A percentile compares a stretch with the other conserved stretches of the same genome.
Evolutionary conservation across 2,797 vertebrate genomes (phyloP).

Genomic region (Thamnophis elegans): DNA sequence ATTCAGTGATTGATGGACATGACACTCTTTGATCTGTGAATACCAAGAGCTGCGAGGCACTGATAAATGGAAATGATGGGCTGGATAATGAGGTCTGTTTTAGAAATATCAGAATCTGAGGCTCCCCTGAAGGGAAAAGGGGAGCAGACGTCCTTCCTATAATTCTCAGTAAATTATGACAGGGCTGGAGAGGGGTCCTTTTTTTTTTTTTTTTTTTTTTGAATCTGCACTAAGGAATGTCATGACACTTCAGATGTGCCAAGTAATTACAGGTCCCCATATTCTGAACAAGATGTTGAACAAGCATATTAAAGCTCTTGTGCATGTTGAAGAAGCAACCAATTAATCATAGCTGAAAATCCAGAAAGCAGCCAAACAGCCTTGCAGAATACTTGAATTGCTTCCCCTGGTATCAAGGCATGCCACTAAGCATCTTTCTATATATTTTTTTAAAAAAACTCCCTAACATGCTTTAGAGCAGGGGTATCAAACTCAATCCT

Average conservation of each 20-base stretch:
- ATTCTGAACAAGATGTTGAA: constrained; percentile 3
- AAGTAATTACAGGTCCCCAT: constrained; percentile 13
- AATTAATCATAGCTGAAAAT: constrained; percentile 9
- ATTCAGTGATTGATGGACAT: constrained; percentile 59
- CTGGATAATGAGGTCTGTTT: constrained; percentile 61
- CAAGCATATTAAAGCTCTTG: constrained; percentile 13
- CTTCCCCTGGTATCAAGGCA: not conserved
- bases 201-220: constrained; percentile 1
- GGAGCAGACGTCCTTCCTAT: constrained; percentile 44
- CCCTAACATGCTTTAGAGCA: not conserved
- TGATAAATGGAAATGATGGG: constrained; percentile 66
- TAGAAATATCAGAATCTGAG: constrained; percentile 55
- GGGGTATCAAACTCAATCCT: not conserved
- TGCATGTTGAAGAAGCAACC: constrained; percentile 17
- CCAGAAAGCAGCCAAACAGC: constrained; percentile 2
- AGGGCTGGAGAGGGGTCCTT: constrained; percentile 35
- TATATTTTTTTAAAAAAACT: not conserved
- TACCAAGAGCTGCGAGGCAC: constrained; percentile 49
- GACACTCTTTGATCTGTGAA: constrained; percentile 51
- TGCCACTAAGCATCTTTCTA: not conserved
- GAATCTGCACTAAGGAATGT: constrained; percentile 46
- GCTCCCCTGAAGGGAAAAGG: constrained; percentile 42
- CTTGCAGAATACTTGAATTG: not conserved
- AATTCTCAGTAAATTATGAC: constrained; percentile 49
- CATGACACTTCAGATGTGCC: constrained; percentile 26